Percentiles rank a stretch among this genome's conserved stretches.
Evolutionary conservation across 2,888 invertebrate species (phyloP).

Genomic region (Troglohyphantes excavatus): DNA sequence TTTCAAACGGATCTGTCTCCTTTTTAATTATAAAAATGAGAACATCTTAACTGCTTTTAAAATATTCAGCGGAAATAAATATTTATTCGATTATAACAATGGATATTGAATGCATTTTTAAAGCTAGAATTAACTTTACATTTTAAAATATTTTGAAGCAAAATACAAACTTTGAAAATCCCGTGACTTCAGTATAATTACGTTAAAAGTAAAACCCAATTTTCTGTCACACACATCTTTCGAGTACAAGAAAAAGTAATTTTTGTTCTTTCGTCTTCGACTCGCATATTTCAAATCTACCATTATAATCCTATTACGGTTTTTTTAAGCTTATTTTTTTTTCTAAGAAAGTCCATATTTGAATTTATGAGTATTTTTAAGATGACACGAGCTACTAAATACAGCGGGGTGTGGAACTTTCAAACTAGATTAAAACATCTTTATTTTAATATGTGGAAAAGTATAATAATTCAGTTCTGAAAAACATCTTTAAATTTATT

Average conservation of each 20-base stretch:
- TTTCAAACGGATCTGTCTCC: too few relatives aligned
- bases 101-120: too few relatives aligned
- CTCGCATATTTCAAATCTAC: conserved; percentile 32
- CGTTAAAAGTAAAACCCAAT: conserved; percentile 41
- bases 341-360: conserved; percentile 27
- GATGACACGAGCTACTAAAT: conserved; percentile 32
- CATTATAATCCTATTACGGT: conserved; percentile 50
- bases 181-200: conserved; percentile 39
- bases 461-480: conserved; percentile 30
- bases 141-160: background rate
- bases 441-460: background rate
- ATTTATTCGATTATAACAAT: too few relatives aligned
- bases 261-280: conserved; percentile 1
- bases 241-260: conserved; percentile 29
- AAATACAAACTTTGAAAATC: conserved; percentile 34
- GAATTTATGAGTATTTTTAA: conserved; percentile 59
- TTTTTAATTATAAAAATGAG: too few relatives aligned
- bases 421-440: conserved; percentile 59
- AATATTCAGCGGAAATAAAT: too few relatives aligned
- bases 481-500: conserved; percentile 54
- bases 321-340: conserved; percentile 15
- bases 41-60: too few relatives aligned
- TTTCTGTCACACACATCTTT: conserved; percentile 25
- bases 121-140: background rate
- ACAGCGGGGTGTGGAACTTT: conserved; percentile 20